Base-by-base conservation (phyloP, 2,888 invertebrate species). In the Galeopsomyia nigrocyanea region DNA sequence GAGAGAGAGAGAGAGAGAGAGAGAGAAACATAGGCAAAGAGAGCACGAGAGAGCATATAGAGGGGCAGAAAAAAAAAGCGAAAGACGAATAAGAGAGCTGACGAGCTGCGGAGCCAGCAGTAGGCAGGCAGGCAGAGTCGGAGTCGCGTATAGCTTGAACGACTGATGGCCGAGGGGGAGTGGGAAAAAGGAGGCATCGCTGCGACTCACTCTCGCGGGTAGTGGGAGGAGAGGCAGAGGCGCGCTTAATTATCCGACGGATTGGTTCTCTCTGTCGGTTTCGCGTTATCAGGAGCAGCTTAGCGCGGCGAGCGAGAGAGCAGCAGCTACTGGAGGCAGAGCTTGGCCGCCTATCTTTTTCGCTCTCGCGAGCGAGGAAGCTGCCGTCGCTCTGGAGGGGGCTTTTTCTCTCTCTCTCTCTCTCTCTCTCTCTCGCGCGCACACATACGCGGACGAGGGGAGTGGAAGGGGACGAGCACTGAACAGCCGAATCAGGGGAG, bases 181-280 rank as follows among this genome's bases (percentile, higher is more conserved):
- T 75, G 50, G 64, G 71, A 72, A 73, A 76, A 77, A 65, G 47
- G 58, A 57, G 71, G 68, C 57, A 68, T 71, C 61, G 69, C 53
- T 5, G 26, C 13, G 39, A 39, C 39, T 39, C 26, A 26, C 26
- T 26, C 26, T 26, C 39, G 39, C 39, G 65, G 70, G 66, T 71
- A 71, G 71, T 72, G 74, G 67, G 68, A 74, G 74, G 26, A 62
- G 78, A 80, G 79, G 79, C 81, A 84, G 83, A 82, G 82, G 82
- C 84, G 80, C 83, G 83, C 82, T 84, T 85, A 84, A 85, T 85
- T 84, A 84, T 83, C 84, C 82, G 83, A 80, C 80, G 78, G 77
- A 66, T 71, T 69, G 78, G 53, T 64, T 58, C 46, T 55, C 60
- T 53, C 55, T 22, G 61, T 26, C 61, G 31, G 51, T 49, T 22